A percentile compares a stretch with the other conserved stretches of the same genome.
These are phyloP conservation scores for Alligator sinensis DNA, from an alignment of 2,113 vertebrate genomes.

Conservation along the genomic window DNA sequence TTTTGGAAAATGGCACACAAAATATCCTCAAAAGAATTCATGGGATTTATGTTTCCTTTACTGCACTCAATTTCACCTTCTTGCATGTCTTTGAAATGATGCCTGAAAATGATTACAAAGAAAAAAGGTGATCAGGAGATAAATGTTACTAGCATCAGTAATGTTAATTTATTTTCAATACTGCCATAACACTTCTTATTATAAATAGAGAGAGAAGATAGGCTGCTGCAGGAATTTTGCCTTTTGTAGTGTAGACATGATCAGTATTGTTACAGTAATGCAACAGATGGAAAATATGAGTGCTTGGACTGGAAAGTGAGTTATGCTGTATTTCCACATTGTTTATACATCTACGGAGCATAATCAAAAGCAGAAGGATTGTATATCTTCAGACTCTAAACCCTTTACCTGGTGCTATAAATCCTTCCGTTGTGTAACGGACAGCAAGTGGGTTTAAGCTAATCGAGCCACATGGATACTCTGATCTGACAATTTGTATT, in stretches of 20 bases:
- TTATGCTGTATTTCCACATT: slow-evolving; percentile 58
- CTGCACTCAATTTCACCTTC: neutral
- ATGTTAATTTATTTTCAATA: slow-evolving; percentile 37
- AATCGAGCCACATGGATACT: slow-evolving; percentile 15
- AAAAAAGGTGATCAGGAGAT: neutral
- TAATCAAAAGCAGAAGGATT: slow-evolving; percentile 75
- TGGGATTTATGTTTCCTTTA: neutral
- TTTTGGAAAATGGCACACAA: neutral
- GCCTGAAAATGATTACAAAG: neutral
- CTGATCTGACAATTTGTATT: neutral
- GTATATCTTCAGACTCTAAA: slow-evolving; percentile 53
- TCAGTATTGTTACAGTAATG: slow-evolving; percentile 10
- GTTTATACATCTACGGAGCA: slow-evolving; percentile 69
- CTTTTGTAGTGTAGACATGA: slow-evolving; percentile 38
- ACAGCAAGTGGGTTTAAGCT: slow-evolving; percentile 19
- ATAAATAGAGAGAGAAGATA: slow-evolving; percentile 42
- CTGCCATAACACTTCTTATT: slow-evolving; percentile 27
- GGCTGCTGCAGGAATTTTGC: slow-evolving; percentile 37
- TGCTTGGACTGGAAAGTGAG: slow-evolving; percentile 65
- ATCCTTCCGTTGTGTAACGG: slow-evolving; percentile 38
- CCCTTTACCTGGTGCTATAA: slow-evolving; percentile 29
- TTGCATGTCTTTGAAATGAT: neutral
- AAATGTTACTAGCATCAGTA: slow-evolving; percentile 1
- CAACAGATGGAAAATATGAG: slow-evolving; percentile 68
- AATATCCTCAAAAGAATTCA: neutral